Base-by-base conservation (phyloP, 1,140 invertebrate genomes). In the Brachionus plicatilis region DNA sequence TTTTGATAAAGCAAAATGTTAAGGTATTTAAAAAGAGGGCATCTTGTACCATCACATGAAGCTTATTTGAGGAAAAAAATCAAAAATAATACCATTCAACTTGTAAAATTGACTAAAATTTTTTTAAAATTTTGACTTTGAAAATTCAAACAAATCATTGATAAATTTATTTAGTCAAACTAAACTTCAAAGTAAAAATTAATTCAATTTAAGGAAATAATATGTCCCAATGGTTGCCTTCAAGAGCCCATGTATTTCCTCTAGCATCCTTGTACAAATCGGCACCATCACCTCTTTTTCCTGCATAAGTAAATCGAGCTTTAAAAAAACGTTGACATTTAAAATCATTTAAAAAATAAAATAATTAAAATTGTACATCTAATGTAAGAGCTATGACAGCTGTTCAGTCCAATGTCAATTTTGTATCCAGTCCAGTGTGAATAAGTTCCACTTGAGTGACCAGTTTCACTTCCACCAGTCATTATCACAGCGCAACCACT, bases 151-250 rank as follows among this genome's bases (percentile, higher is more conserved):
- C 4, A 37, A 37, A 37, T 37, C 0, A 37, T 37, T 37, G 4
- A 37, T 6, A 37, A 7, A 37, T 37, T 37, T 37, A 37, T 37
- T 37, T 7, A 37, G 33, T 37, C 33, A 37, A 37, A 37, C 33
- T 37, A 37, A 37, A 37, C n/a, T 50, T 50, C 5, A n/a, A 50
- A 14, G 11, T 3, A n/a, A 50, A 50, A 65, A 29, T 65, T 17
- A 27, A 65, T 17, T 17, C 20, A 11, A 65, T 72, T 72, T 43
- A 72, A 33, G 68, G 68, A 72, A 83, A 83, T 70, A 60, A 37
- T 17, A 83, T 83, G 29, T 83, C 79, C 79, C 79, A 83, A n/a
- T 83, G 79, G 53, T 83, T 29, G 56, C 79, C 79, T 83, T 83
- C 79, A 11, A 65, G 14, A 70, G 79, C 79, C 41, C 33, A 83